Evolutionary conservation across 2,113 vertebrate genomes (phyloP).

Genomic region (Cyrtonyx montezumae): DNA sequence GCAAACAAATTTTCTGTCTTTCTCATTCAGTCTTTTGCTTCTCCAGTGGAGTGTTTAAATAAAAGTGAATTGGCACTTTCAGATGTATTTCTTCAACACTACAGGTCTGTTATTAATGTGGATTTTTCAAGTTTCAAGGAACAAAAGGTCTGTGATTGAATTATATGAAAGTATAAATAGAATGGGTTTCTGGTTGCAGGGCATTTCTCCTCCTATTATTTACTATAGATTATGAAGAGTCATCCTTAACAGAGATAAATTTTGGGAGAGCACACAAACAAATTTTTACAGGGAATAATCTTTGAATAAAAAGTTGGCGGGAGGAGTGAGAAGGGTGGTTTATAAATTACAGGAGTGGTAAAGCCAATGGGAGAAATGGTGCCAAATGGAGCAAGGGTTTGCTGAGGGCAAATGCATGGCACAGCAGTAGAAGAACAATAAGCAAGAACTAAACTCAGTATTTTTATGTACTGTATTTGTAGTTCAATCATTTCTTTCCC

Average conservation of each 20-base stretch:
- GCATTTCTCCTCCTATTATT: neutral
- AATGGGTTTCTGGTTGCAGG: neutral
- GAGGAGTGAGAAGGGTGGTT: neutral
- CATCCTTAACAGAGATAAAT: neutral
- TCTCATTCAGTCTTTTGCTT: neutral
- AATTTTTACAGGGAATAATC: neutral
- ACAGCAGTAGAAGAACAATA: neutral
- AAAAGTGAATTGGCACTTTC: constrained; percentile 9
- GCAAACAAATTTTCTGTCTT: neutral
- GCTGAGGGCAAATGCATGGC: neutral
- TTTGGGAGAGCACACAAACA: neutral
- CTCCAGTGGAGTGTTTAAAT: neutral
- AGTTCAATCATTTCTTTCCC: neutral
- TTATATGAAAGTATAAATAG: neutral
- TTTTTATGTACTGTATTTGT: neutral
- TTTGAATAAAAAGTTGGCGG: no score
- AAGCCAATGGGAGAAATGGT: neutral
- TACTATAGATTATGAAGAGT: neutral
- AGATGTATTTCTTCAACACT: neutral
- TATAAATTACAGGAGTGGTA: neutral
- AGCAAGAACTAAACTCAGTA: neutral
- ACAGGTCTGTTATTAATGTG: neutral
- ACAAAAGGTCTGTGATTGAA: neutral
- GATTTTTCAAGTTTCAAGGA: neutral
- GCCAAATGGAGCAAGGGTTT: neutral